phyloP scores from a whole-genome alignment of 2,113 vertebrate genomes.

The Polypterus senegalus region DNA sequence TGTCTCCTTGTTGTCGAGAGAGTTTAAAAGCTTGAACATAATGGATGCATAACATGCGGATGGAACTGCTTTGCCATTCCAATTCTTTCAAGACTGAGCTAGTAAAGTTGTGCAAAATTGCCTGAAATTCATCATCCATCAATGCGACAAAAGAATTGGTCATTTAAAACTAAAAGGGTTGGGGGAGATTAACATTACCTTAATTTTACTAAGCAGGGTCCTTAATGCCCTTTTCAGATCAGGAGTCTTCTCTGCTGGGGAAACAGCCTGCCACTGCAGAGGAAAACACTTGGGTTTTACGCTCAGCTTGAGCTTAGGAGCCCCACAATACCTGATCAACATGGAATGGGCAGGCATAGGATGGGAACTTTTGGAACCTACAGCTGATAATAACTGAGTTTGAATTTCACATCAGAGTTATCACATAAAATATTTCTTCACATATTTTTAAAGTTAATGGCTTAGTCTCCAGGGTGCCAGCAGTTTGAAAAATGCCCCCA shows the following conservation, averaged over 20 bases:
- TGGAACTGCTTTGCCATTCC: background rate
- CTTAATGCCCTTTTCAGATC: constrained; percentile 69
- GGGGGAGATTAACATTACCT: constrained; percentile 44
- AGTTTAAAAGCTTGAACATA: background rate
- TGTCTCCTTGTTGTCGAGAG: too few species aligned
- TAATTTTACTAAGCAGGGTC: constrained; percentile 70
- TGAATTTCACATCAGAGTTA: too few species aligned
- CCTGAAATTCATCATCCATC: background rate
- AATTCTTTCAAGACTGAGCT: background rate
- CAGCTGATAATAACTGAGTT: too few species aligned
- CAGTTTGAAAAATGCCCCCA: too few species aligned
- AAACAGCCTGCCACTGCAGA: constrained; percentile 63
- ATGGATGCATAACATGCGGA: constrained; percentile 1
- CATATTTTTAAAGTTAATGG: too few species aligned
- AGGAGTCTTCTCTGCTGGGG: constrained; percentile 65
- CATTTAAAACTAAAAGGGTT: background rate
- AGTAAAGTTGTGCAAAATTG: background rate
- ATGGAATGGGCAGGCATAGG: constrained; percentile 23
- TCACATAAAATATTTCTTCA: too few species aligned
- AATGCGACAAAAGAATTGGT: background rate
- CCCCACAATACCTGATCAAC: constrained; percentile 33
- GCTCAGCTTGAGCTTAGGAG: constrained; percentile 20
- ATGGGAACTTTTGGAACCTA: too few species aligned
- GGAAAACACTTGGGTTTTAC: constrained; percentile 37
- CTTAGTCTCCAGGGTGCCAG: too few species aligned